These are phyloP conservation scores for Sebastes hubbsi DNA, from an alignment of 2,797 vertebrate species.

Conservation along the genomic window DNA sequence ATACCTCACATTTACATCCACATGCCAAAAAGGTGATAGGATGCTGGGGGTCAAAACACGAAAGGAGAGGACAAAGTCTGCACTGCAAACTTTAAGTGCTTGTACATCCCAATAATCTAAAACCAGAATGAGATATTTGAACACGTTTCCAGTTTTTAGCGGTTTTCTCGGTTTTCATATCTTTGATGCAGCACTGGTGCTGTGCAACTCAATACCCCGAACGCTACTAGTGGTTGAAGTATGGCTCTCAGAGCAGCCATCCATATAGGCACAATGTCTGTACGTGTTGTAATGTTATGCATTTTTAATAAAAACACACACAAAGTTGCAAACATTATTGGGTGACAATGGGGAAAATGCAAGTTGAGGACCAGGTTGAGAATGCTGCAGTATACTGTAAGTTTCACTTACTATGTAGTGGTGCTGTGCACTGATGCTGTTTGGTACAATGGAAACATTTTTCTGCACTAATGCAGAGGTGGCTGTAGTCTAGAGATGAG, in stretches of 20 bases:
- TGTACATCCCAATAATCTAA: conserved; percentile 4
- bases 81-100: neutral
- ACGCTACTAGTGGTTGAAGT: conserved; percentile 40
- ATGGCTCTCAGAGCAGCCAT: conserved; percentile 46
- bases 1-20: conserved; percentile 77
- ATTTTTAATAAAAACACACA: conserved; percentile 58
- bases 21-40: conserved; percentile 55
- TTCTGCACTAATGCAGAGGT: neutral
- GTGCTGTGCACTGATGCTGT: neutral
- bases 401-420: neutral
- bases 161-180: conserved; percentile 40
- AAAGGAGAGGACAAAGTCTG: conserved; percentile 16
- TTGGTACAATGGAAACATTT: neutral
- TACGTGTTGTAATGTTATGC: conserved; percentile 35
- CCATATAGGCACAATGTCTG: conserved; percentile 36
- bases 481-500: neutral
- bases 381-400: conserved; percentile 1
- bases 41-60: conserved; percentile 33
- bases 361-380: conserved; percentile 1
- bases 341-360: conserved; percentile 13
- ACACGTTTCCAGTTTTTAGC: conserved; percentile 14
- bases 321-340: conserved; percentile 18
- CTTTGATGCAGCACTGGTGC: conserved; percentile 32
- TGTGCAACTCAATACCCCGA: conserved; percentile 45
- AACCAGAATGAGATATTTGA: neutral